Conservation (phyloP, 2,888 invertebrate species). For the Tetragonisca angustula region DNA sequence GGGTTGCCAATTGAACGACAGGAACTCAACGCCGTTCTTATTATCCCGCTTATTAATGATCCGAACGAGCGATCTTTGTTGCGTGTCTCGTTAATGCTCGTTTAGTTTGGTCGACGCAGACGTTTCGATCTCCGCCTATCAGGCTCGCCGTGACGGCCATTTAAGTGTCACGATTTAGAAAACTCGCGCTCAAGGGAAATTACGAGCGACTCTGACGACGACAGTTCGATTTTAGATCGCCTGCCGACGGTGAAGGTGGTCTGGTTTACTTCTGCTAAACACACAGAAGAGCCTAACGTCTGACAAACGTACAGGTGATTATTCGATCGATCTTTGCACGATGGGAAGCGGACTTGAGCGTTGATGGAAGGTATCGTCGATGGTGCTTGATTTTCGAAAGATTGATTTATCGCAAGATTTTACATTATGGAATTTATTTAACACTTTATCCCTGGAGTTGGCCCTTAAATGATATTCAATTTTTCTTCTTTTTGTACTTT, state of each 20-base stretch:
- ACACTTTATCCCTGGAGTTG: too few species aligned
- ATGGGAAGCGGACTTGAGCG: neutral
- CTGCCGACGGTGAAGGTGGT: neutral
- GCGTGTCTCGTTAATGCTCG: conserved; percentile 58
- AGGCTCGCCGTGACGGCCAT: conserved; percentile 22
- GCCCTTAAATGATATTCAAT: too few species aligned
- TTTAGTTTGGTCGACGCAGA: conserved; percentile 39
- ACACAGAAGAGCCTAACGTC: too few species aligned
- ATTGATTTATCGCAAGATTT: neutral
- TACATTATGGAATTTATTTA: neutral
- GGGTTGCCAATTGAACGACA: conserved; percentile 43
- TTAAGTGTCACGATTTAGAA: conserved; percentile 34
- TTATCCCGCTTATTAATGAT: conserved; percentile 48
- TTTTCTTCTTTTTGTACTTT: too few species aligned
- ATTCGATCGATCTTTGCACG: neutral
- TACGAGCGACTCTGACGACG: conserved; percentile 2
- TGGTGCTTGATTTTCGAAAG: neutral
- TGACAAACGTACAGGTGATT: neutral
- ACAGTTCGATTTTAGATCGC: conserved; percentile 16
- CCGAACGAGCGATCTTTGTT: conserved; percentile 48
- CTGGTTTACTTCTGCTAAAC: neutral
- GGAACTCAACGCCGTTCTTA: conserved; percentile 21
- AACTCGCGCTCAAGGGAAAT: conserved; percentile 15
- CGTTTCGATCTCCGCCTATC: conserved; percentile 36
- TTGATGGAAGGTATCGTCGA: neutral